A percentile compares a stretch with the other conserved stretches of the same genome.
These are phyloP conservation scores for Thomomys bottae DNA, from an alignment of 2,113 vertebrate species.

Conservation along the genomic window DNA sequence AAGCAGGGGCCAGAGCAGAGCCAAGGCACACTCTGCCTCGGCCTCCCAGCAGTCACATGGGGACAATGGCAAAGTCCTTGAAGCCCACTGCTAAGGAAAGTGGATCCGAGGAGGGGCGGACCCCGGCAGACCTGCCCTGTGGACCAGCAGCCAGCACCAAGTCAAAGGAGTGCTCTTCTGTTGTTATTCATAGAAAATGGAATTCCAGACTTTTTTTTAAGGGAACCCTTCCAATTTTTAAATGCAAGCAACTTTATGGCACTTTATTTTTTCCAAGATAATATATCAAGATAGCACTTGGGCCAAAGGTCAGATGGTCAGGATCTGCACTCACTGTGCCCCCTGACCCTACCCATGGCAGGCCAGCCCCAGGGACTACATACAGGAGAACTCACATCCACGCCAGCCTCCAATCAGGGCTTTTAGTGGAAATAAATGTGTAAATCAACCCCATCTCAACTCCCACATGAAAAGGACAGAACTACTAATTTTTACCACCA, in stretches of 20 bases:
- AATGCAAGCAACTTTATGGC: slow-evolving; percentile 11
- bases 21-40: background rate
- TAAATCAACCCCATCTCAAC: background rate
- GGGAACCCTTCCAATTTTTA: slow-evolving; percentile 19
- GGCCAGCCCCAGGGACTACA: background rate
- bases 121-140: too few relatives aligned
- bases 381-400: background rate
- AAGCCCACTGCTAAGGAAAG: too few relatives aligned
- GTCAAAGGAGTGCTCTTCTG: background rate
- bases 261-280: slow-evolving; percentile 51
- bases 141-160: too few relatives aligned
- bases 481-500: slow-evolving; percentile 51
- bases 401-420: background rate
- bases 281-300: background rate
- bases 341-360: background rate
- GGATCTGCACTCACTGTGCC: background rate
- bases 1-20: background rate
- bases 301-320: background rate
- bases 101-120: background rate
- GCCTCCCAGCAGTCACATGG: too few relatives aligned
- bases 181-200: slow-evolving; percentile 60
- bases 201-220: background rate
- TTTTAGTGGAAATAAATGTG: slow-evolving; percentile 46
- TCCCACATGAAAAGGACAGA: slow-evolving; percentile 34
- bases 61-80: too few relatives aligned